Base-by-base conservation (phyloP, 2,797 vertebrate genomes). In the Crenichthys baileyi region DNA sequence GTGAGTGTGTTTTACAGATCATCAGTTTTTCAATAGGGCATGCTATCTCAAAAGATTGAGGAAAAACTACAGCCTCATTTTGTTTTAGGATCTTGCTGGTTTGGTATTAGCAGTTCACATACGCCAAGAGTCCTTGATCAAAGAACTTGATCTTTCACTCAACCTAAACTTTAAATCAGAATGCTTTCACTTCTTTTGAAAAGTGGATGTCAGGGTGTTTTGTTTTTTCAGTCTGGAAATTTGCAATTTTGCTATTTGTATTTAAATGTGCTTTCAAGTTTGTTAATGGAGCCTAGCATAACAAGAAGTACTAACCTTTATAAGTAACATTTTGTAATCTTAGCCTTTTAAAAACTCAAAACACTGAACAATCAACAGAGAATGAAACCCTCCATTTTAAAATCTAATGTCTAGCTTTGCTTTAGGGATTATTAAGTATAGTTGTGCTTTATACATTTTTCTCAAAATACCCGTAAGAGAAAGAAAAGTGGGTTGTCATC, bases 1-100 rank as follows among this genome's bases (percentile, higher is more conserved):
- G 98, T 99, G 95, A 96, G 97, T 91, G 65, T 63, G 0, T 5
- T 71, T 51, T 16, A 1, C 67, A 48, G 13, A 16, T 26, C 22
- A 68, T 68, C 39, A 44, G 39, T n/a, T 68, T 22, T n/a, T 65
- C 20, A 44, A 41, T 70, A 9, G 24, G 18, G 56, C 9, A 58
- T 26, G 36, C 56, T 11, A 18, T n/a, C 24, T 16, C 12, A 6
- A 8, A 41, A 24, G 9, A 5, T 46, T 11, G 63, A n/a, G 39
- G 12, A 68, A 70, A 46, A 24, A 46, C 1, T 11, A 12, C 41
- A 39, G 22, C 18, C 18, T 65, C 3, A 36, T 22, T 29, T 41
- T 67, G 63, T 41, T 67, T 67, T 20, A 63, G 31, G 7, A 6
- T 7, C 7, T 20, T 63, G 31, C 15, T 39, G 18, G 61, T 63